Evolutionary conservation across 2,797 vertebrate species (phyloP).

Genomic region (Picus viridis): DNA sequence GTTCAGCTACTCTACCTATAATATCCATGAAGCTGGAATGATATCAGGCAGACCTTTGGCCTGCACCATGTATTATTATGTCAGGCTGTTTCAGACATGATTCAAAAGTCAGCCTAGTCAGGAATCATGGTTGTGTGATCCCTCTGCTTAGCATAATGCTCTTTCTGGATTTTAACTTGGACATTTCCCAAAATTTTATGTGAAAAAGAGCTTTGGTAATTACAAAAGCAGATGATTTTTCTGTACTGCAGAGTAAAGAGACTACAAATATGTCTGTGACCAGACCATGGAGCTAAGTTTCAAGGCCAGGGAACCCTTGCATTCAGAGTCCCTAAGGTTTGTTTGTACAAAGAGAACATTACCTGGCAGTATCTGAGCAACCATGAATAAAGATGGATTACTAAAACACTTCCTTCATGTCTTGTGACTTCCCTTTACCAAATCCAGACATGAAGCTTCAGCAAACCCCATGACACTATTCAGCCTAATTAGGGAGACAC

Average conservation of each 20-base stretch:
- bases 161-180: background rate
- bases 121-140: background rate
- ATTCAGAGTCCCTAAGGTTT: background rate
- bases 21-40: background rate
- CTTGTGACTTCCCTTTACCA: background rate
- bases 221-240: background rate
- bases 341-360: background rate
- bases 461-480: background rate
- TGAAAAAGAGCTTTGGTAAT: background rate
- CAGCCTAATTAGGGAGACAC: background rate
- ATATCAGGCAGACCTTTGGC: background rate
- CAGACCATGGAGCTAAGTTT: accelerated
- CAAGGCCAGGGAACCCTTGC: background rate
- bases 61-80: background rate
- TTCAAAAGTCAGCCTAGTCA: background rate
- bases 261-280: background rate
- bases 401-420: background rate
- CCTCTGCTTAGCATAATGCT: background rate
- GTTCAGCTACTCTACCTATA: background rate
- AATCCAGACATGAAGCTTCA: background rate
- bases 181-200: background rate
- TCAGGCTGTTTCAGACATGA: background rate
- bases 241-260: background rate
- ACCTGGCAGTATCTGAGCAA: background rate
- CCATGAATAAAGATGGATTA: background rate